These are phyloP conservation scores for Punctoribates punctum DNA, from an alignment of 2,888 invertebrate genomes.

Conservation along the genomic window DNA sequence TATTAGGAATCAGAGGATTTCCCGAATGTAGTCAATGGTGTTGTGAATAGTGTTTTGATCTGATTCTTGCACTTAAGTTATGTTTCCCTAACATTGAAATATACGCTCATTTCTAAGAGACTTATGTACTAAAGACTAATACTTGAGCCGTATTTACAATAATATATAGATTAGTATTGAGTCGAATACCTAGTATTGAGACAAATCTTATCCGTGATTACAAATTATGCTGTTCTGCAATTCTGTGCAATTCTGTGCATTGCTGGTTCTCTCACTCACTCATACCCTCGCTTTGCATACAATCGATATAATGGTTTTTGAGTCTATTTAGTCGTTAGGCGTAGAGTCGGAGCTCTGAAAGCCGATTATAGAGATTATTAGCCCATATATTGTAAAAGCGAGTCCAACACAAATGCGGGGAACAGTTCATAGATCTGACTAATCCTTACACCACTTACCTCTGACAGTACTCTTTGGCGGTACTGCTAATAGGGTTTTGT, in stretches of 20 bases:
- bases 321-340: slow-evolving; percentile 30
- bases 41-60: slow-evolving; percentile 24
- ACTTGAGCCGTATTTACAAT: slow-evolving; percentile 4
- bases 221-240: too few species aligned
- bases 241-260: not conserved
- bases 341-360: slow-evolving; percentile 20
- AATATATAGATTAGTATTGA: slow-evolving; percentile 15
- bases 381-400: not conserved
- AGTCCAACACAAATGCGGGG: slow-evolving; percentile 4
- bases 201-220: slow-evolving; percentile 9
- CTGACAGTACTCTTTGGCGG: slow-evolving; percentile 26
- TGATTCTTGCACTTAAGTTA: slow-evolving; percentile 32
- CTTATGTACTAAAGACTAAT: not conserved
- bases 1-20: not conserved
- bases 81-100: slow-evolving; percentile 5
- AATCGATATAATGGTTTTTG: slow-evolving; percentile 20
- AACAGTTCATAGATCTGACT: slow-evolving; percentile 32
- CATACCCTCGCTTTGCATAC: not conserved
- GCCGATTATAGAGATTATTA: slow-evolving; percentile 32
- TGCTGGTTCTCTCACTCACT: not conserved
- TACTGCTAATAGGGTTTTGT: slow-evolving; percentile 30
- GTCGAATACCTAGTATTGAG: not conserved
- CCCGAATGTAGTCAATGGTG: not conserved
- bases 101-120: not conserved
- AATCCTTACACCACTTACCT: slow-evolving; percentile 22